phyloP scores from a whole-genome alignment of 2,888 invertebrate genomes.

The Dascillus cervinus region DNA sequence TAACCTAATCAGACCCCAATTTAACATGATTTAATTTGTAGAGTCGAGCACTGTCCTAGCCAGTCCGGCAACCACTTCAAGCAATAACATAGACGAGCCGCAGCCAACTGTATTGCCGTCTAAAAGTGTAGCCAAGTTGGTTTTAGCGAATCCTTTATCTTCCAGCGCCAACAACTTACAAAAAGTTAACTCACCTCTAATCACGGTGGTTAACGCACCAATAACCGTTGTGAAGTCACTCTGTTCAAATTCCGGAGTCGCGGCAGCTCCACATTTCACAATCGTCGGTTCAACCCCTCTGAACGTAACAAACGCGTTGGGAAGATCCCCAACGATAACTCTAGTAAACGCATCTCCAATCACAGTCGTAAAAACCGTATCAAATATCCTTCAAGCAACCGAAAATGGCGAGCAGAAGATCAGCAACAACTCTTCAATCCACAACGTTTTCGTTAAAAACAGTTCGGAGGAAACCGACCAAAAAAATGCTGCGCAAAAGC shows the following conservation, averaged over 20 bases:
- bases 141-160: conserved; percentile 23
- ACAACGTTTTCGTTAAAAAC: conserved; percentile 43
- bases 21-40: conserved; percentile 8
- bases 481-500: conserved; percentile 27
- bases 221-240: conserved; percentile 38
- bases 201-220: conserved; percentile 39
- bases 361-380: conserved; percentile 35
- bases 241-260: conserved; percentile 33
- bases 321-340: conserved; percentile 37
- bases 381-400: conserved; percentile 10
- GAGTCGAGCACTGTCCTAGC: conserved; percentile 31
- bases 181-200: conserved; percentile 34
- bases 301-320: conserved; percentile 30
- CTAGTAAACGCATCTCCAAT: conserved; percentile 38
- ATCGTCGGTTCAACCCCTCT: conserved; percentile 35
- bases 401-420: conserved; percentile 4
- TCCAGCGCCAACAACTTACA: conserved; percentile 24
- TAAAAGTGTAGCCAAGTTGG: conserved; percentile 22
- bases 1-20: conserved; percentile 1
- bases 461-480: too few relatives aligned
- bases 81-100: conserved; percentile 11
- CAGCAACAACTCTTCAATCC: conserved; percentile 31
- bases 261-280: conserved; percentile 35
- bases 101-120: conserved; percentile 7
- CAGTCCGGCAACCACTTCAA: too few relatives aligned